Evolutionary conservation across 2,113 vertebrate species (phyloP), one percentile per base, ranked within the genome.

Genomic region (Hyaena hyaena): DNA sequence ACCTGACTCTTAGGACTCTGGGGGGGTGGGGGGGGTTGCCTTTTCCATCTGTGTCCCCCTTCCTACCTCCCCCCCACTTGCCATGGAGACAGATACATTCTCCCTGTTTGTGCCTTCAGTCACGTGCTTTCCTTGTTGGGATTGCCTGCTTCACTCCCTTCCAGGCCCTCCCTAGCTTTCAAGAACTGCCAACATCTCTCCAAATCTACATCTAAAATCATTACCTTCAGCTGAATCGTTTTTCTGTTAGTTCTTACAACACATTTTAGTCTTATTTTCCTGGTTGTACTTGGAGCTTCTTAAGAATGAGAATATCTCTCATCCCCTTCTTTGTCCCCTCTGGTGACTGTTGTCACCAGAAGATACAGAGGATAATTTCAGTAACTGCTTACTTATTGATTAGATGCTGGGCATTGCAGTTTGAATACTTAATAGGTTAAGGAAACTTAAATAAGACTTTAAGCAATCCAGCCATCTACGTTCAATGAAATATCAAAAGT

Each of bases 381-480:
- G 6, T 31, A 73, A 48, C 31, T 79, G 7, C 24, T 96, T 66
- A 61, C 3, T 63, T 5, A 3, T 7, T 43, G 55, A 93, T 24
- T 93, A 28, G 93, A 48, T 58, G 48, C 2, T 43, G 39, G 31
- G 14, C 4, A 31, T 80, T 65, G 50, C 21, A 77, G 43, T 94
- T 86, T 63, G 81, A 79, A 35, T 43, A 79, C 7, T n/a, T 92
- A 69, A 7, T 39, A 81, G 43, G 14, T 87, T 92, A 58, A 97
- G 58, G 77, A 90, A 82, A 88, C 55, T 10, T 76, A 65, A 81
- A 28, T 53, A 66, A 85, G 61, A 73, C 90, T 80, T 90, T 6
- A 86, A 50, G 71, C 24, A 74, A 45, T 69, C 10, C 10, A 65
- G 16, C 68, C 7, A 63, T 92, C 80, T 82, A 3, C 68, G 55